Evolutionary conservation across 2,888 invertebrate genomes (phyloP), one percentile per base, ranked within the genome.

Genomic region (Drosophila imparisetae): DNA sequence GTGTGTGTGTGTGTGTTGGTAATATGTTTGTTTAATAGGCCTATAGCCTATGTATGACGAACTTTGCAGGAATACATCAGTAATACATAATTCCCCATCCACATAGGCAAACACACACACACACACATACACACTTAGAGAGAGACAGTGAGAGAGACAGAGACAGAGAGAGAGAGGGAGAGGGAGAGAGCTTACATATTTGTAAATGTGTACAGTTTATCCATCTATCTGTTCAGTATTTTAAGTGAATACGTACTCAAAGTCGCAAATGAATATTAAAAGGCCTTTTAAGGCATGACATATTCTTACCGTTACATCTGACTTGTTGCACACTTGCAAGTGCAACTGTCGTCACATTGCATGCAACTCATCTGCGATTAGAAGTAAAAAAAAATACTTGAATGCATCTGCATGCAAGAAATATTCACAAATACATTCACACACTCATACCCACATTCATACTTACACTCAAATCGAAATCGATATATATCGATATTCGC

Each of bases 21-120:
- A 87, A 87, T 87, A 85, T 85, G 89, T 85, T 82, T 89, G 86
- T 58, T 89, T 87, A 85, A 85, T 89, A 89, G 85, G 85, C 85
- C 83, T 86, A 88, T 60, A 74, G 79, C 68, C 58, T 52, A 67
- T 62, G 61, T 67, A 65, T 76, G 81, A 79, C 72, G 66, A 62
- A 75, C 78, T 75, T 74, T 68, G 58, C 63, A 60, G 78, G 54
- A 66, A 66, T 55, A 59, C 67, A 60, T 64, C 71, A 76, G 71
- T 66, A 60, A 70, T 76, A 80, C 57, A 66, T 66, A 66, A 66
- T 70, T 76, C 63, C 45, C 64, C 75, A 40, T 52, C 67, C 48
- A 57, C 57, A 52, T 59, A 40, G 38, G 13, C 55, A 30, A 30
- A 49, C 24, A 49, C 29, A 34, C 27, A 30, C n/a, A 30, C n/a